Evolutionary conservation across 1,140 invertebrate species (phyloP), one percentile per base, ranked within the genome.

Genomic region (Macrosteles quadrilineatus): DNA sequence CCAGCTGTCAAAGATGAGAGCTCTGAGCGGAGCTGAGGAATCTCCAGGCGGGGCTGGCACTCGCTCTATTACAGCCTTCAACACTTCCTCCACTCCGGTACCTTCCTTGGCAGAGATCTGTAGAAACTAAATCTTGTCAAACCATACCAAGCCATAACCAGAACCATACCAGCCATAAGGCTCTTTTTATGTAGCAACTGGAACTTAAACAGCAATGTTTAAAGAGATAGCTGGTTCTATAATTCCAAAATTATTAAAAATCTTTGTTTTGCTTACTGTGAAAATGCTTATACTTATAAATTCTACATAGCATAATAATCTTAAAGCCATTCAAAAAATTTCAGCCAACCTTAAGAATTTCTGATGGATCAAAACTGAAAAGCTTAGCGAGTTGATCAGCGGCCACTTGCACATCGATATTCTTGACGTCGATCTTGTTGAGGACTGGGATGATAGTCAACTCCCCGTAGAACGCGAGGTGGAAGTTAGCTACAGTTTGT

Each of bases 401-500:
- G 0, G 96, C 93, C 73, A 82, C 84, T 0, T 94, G 91, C 9
- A 95, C 93, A 80, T 97, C 84, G 0, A 96, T 95, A 80, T 91
- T 87, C 76, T 95, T 95, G 53, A 99, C 85, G 81, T 99, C 97
- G 67, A 99, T 94, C 85, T 99, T 99, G 80, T 99, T 99, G 2
- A 99, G 83, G 0, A 97, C 94, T 6, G 97, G 97, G 76, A 99
- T 90, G 71, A 99, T 91, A 1, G 83, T 79, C 23, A 98, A 79
- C 75, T 96, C 87, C 67, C 87, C 87, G 47, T 88, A 88, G 82
- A 95, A 92, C 0, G 97, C 97, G 59, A 98, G 80, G 77, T 95
- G 94, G 81, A 96, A 98, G 76, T 99, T 98, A 11, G 97, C 96
- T 14, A 99, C 93, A 1, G 97, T 99, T 81, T 99, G 98, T 1